Evolutionary conservation across 2,888 invertebrate species (phyloP).

Genomic region (Philaethria dido): DNA sequence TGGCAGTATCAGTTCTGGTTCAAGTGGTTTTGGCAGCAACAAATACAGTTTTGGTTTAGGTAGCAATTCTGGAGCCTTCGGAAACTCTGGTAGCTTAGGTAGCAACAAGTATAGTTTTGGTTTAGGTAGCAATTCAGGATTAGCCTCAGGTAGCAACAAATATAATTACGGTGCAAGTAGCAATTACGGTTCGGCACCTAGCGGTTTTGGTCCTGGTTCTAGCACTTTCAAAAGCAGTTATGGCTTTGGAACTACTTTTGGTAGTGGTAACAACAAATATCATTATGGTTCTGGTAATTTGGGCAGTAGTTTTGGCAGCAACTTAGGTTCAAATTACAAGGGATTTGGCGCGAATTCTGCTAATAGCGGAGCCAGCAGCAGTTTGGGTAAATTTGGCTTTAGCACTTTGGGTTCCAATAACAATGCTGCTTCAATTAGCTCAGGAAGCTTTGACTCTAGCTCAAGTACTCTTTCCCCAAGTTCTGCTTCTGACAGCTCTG

Average conservation of each 20-base stretch:
- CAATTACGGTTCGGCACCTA: slow-evolving; percentile 7
- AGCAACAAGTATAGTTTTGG: background rate
- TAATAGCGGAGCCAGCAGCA: background rate
- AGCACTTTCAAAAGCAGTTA: slow-evolving; percentile 12
- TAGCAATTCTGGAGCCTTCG: slow-evolving; percentile 10
- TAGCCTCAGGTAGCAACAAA: slow-evolving; percentile 6
- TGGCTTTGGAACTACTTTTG: slow-evolving; percentile 18
- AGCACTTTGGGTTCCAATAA: background rate
- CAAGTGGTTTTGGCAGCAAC: slow-evolving; percentile 2
- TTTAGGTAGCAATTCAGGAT: slow-evolving; percentile 10
- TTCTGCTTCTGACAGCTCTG: slow-evolving; percentile 5
- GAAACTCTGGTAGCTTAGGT: background rate
- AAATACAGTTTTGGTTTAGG: background rate
- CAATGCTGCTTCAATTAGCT: background rate
- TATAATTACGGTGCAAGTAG: slow-evolving; percentile 14
- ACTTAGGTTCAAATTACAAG: background rate
- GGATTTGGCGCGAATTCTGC: background rate
- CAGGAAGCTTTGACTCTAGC: slow-evolving; percentile 17
- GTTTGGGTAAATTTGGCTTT: background rate
- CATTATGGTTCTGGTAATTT: background rate
- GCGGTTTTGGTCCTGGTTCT: slow-evolving; percentile 5
- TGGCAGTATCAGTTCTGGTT: slow-evolving; percentile 18
- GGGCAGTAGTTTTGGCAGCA: background rate
- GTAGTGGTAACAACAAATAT: slow-evolving; percentile 1
- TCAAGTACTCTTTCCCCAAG: slow-evolving; percentile 10